Evolutionary conservation across 1,140 invertebrate species (phyloP).

Genomic region (Pollicipes pollicipes): DNA sequence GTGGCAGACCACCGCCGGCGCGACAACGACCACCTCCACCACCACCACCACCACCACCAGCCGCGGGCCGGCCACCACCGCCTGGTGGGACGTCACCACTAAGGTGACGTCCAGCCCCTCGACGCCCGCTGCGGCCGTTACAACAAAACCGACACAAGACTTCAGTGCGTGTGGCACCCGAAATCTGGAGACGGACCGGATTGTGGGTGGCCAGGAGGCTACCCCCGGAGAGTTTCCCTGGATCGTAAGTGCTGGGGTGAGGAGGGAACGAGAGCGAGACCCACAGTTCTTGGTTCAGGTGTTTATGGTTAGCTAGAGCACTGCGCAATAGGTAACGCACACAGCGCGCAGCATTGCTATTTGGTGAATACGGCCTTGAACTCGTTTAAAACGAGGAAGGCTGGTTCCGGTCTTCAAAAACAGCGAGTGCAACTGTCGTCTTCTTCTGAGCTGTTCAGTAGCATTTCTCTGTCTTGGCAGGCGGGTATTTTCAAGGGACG

Average conservation of each 20-base stretch:
- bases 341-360: too few relatives aligned
- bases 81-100: not conserved
- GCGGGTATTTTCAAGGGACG: constrained; percentile 58
- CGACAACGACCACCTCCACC: not conserved
- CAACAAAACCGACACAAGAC: not conserved
- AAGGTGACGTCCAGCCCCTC: not conserved
- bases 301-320: too few relatives aligned
- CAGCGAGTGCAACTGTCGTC: too few relatives aligned
- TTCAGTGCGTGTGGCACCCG: not conserved
- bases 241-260: not conserved
- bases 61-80: not conserved
- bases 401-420: too few relatives aligned
- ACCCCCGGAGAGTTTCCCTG: constrained; percentile 5
- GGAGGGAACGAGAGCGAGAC: too few relatives aligned
- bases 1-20: not conserved
- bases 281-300: too few relatives aligned
- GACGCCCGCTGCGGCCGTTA: not conserved
- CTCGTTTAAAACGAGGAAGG: too few relatives aligned
- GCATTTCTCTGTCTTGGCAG: constrained; percentile 6
- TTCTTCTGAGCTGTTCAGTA: not conserved
- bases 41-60: not conserved
- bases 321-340: too few relatives aligned
- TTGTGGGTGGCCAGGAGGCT: constrained; percentile 9
- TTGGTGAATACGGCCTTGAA: too few relatives aligned
- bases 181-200: not conserved